Percentiles rank a stretch among this genome's conserved stretches.
Evolutionary conservation across 2,888 invertebrate genomes (phyloP).

Genomic region (Craniophora ligustri): DNA sequence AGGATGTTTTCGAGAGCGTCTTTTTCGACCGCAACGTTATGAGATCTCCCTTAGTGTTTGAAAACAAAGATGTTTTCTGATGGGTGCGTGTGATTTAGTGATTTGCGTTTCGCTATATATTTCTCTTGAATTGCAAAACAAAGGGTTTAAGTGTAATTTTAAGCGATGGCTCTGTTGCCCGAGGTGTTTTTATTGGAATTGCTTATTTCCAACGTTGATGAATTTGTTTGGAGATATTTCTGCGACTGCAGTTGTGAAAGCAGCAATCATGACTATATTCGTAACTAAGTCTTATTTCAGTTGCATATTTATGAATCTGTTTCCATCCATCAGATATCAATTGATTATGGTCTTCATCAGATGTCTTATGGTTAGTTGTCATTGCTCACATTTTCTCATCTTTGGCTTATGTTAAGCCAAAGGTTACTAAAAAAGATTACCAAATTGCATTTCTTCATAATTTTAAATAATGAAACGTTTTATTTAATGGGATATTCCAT

Average conservation of each 20-base stretch:
- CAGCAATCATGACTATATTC: not conserved
- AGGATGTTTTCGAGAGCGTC: constrained; percentile 68
- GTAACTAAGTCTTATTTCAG: not conserved
- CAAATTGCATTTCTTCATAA: too few species aligned
- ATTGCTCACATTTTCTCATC: not conserved
- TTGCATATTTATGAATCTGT: not conserved
- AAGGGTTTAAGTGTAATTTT: constrained; percentile 44
- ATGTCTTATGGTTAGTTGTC: too few species aligned
- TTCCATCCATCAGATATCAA: too few species aligned
- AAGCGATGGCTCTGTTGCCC: constrained; percentile 14
- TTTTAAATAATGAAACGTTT: too few species aligned
- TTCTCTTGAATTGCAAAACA: constrained; percentile 50
- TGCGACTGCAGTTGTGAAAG: not conserved
- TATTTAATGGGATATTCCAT: too few species aligned
- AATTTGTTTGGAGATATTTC: constrained; percentile 2
- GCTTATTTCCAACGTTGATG: constrained; percentile 1
- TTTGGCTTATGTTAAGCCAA: too few species aligned
- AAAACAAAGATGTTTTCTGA: constrained; percentile 84
- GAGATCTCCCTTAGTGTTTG: constrained; percentile 77
- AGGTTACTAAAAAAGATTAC: too few species aligned
- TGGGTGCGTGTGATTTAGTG: constrained; percentile 79
- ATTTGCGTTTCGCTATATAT: constrained; percentile 62
- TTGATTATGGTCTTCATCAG: too few species aligned
- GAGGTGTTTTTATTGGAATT: constrained; percentile 28
- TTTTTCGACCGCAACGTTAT: constrained; percentile 81